Percentiles rank a stretch among this genome's conserved stretches.
Evolutionary conservation across 2,888 invertebrate species (phyloP).

Genomic region (Cyrtodaria siliqua): DNA sequence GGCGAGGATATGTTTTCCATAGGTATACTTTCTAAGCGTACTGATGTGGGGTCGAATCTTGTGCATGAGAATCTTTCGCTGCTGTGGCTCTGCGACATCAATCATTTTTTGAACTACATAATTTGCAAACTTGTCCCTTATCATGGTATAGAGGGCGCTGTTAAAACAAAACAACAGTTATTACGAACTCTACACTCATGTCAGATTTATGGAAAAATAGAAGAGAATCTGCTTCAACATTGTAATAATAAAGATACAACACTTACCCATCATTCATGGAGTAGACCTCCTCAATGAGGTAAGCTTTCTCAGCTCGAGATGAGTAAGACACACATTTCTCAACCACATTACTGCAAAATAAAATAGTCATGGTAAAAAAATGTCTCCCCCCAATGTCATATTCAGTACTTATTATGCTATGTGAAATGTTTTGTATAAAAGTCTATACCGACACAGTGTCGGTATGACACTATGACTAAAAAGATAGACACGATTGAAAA

Average conservation of each 20-base stretch:
- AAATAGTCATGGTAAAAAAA: too few relatives aligned
- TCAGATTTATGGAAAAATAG: too few relatives aligned
- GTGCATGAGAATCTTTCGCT: constrained; percentile 97
- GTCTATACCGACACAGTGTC: too few relatives aligned
- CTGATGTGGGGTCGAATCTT: constrained; percentile 99
- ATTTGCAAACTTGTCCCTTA: constrained; percentile 99
- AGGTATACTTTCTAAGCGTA: constrained; percentile 98
- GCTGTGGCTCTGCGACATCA: constrained; percentile 99
- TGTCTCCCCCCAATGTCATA: too few relatives aligned
- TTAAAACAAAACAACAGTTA: too few relatives aligned
- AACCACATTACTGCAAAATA: constrained; percentile 97
- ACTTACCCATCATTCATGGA: constrained; percentile 83
- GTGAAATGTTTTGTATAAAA: too few relatives aligned
- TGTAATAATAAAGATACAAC: too few relatives aligned
- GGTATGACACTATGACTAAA: too few relatives aligned
- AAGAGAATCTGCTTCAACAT: too few relatives aligned
- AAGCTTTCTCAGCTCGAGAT: constrained; percentile 95
- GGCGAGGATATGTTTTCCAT: constrained; percentile 99
- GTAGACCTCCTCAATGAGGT: constrained; percentile 98
- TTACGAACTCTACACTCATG: too few relatives aligned
- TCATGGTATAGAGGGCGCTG: constrained; percentile 88
- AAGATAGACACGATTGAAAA: too few relatives aligned
- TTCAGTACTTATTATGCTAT: too few relatives aligned
- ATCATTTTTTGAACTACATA: constrained; percentile 99
- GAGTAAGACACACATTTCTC: constrained; percentile 99